Base-by-base conservation (phyloP, 2,113 vertebrate genomes). In the Sterrhoptilus dennistouni region DNA sequence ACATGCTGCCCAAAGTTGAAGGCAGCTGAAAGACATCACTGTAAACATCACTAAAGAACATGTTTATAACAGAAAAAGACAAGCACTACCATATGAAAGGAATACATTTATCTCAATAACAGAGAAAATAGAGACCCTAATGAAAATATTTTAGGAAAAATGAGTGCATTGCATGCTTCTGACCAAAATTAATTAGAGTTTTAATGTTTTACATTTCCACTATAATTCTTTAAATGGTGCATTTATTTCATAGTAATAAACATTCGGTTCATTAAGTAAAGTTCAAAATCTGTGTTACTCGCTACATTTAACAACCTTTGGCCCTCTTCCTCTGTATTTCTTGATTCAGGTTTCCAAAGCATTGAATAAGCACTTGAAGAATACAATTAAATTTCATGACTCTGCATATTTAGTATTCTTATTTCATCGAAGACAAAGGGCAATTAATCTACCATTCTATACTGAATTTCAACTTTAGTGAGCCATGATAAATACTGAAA, bases 341-440 rank as follows among this genome's bases (percentile, higher is more conserved):
- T 97, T 87, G 93, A 96, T 97, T 98, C 93, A 90, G 92, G 96
- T 98, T 98, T 98, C 96, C 97, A 97, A 96, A 94, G 97, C 97
- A 98, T 79, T 97, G 98, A 98, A 98, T 97, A 97, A 98, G 98
- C 97, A 98, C 98, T 97, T 96, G 98, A 98, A 97, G 95, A 98
- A 97, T 97, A 98, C 97, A 98, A 98, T 98, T 98, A 98, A 97
- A 98, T 98, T 98, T 98, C 98, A 98, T 99, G 98, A 98, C 97
- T 96, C 95, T 91, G 98, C 98, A 98, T 98, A 98, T 99, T 98
- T 98, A 97, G 97, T 96, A 97, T 98, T 98, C 97, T 97, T 98
- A 98, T 98, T 98, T 98, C 98, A 97, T 98, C 96, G 98, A 98
- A 98, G 98, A 98, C 97, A 98, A 98, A 99, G 97, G 96, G 96